phyloP scores from a whole-genome alignment of 2,113 vertebrate species.

The Cyanoderma ruficeps region DNA sequence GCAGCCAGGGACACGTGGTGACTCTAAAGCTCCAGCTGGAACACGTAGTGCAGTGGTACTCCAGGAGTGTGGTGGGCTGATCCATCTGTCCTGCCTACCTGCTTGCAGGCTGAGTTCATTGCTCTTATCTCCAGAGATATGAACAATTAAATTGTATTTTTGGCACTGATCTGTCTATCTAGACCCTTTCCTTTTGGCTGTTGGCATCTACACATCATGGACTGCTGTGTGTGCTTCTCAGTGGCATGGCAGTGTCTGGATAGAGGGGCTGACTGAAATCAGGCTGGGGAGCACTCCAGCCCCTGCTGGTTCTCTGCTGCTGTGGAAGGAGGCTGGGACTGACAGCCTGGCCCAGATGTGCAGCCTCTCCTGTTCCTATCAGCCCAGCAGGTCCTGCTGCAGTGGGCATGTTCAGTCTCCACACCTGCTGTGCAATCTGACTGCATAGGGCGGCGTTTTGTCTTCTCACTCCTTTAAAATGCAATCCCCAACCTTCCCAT shows the following conservation, averaged over 20 bases:
- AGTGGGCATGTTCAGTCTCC: background rate
- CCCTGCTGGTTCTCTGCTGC: background rate
- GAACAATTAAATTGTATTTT: background rate
- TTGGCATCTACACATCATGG: accelerated
- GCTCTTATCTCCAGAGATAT: background rate
- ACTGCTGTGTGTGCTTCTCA: background rate
- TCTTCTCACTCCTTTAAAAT: background rate
- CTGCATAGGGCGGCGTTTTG: background rate
- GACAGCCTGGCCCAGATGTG: background rate
- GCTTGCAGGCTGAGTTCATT: background rate
- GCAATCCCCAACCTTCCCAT: background rate
- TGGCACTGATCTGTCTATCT: background rate
- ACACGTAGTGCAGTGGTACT: background rate
- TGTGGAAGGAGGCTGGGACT: background rate
- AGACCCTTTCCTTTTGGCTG: background rate
- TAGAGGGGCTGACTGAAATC: background rate
- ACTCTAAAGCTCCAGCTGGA: background rate
- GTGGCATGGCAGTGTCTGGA: accelerated
- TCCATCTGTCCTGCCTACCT: slow-evolving; percentile 4
- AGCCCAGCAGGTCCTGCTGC: background rate
- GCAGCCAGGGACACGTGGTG: background rate
- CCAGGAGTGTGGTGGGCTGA: background rate
- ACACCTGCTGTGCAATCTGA: background rate
- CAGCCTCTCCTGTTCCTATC: background rate
- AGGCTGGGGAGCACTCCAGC: background rate